Evolutionary conservation across 30 jellyfish, hydroid and myxozoan species (phyloP), one percentile per base, ranked within the genome.

Genomic region (Aurelia aurita): DNA sequence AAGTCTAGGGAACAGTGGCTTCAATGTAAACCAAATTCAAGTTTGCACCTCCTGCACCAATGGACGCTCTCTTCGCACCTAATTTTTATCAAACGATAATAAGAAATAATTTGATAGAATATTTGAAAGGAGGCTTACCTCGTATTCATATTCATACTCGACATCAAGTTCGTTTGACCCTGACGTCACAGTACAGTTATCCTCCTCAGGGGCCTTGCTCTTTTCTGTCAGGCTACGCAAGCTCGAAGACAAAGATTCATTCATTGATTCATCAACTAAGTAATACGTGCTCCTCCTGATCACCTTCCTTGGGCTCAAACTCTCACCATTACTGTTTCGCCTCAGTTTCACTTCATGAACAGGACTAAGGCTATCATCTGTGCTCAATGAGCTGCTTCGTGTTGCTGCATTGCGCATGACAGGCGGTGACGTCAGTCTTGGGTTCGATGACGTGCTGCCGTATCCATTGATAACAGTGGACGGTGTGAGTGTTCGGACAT

Each of bases 91-190:
- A 31, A 31, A 2, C n/a, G n/a, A n/a, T 31, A 31, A 31, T 31
- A 31, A 31, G 5, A 31, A 31, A 2, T 5, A 31, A 31, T 31
- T 31, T 39, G 51, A 9, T 39, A 39, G 0, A 39, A 21, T 21
- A 21, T 20, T 4, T 1, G 0, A 46, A 10, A 18, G n/a, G 12
- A 19, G 5, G 59, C 97, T 32, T 20, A 94, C 99, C 99, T 88
- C 97, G 92, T 87, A 94, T 67, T 94, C 99, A 58, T 80, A 94
- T 60, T 94, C 99, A 58, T 88, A 94, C 51, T 84, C 99, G 31
- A 74, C 92, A 35, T 77, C 90, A 45, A 55, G 86, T 31, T 86
- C 97, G 32, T 76, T 87, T 31, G 90, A 68, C 4, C 57, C 5
- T 62, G 88, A 25, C 69, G 89, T 74, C 72, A 31, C 86, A 19